Base-by-base conservation (phyloP, 2,888 invertebrate genomes). In the Campoplex nolae region DNA sequence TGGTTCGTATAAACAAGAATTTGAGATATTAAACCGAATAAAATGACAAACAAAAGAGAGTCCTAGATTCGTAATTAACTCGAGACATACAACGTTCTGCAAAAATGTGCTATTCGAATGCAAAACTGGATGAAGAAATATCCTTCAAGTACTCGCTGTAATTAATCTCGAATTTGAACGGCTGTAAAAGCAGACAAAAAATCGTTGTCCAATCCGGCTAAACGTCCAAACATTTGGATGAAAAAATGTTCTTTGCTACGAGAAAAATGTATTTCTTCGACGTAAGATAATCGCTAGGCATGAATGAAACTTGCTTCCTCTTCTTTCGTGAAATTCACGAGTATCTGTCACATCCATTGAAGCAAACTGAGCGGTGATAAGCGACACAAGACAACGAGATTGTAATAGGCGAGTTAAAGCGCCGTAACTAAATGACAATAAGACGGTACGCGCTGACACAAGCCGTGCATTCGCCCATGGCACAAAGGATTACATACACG, bases 401-500 rank as follows among this genome's bases (percentile, higher is more conserved):
- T 70, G 28, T 48, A 74, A 82, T 48, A 28, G 73, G 67, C 58
- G 65, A 77, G 58, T 85, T 81, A 58, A 78, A 73, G 38, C 71
- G 32, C 76, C 65, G 62, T 79, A 70, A 75, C 85, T 82, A 67
- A 82, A 73, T 73, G 68, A 78, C 85, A 74, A 78, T 85, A 78
- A 74, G 82, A 82, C 68, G 77, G 11, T 42, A 18, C 78, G 32
- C 74, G 32, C 74, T 38, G 48, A 54, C 77, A 54, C 76, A 76
- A 62, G 35, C 35, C 71, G 81, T 76, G 81, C 76, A 71, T 74
- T 82, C 38, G 38, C 51, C 56, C 82, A 82, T 68, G 77, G 62
- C 45, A 77, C 76, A 85, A 77, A 79, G 82, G 83, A 83, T 85
- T 85, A 85, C 82, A 75, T 54, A 62, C 42, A 28, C 78, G 62